Evolutionary conservation across 2,888 invertebrate species (phyloP), one percentile per base, ranked within the genome.

Genomic region (Ommatoiulus sabulosus): DNA sequence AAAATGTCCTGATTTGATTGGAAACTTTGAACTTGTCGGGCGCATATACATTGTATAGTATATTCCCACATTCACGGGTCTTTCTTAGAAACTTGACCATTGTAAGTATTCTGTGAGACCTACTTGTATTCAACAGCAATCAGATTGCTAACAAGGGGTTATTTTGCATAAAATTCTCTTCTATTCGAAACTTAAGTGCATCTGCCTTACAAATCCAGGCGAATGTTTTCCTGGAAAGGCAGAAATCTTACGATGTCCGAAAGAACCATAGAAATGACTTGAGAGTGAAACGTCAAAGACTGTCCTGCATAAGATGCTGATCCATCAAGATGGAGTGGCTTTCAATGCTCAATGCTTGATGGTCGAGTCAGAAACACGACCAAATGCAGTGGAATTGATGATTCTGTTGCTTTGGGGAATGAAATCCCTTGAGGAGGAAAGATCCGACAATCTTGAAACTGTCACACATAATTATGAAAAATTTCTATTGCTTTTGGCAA

Each of bases 361-460:
- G 72, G 72, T 24, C 24, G 17, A 7, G 6, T 6, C 20, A 24
- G 10, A 72, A 24, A 72, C 24, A 24, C 24, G 72, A 72, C 24
- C 72, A 72, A 72, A 72, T 72, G 20, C 72, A 72, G 72, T 72
- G 72, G 72, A 72, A 72, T 72, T 72, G 72, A 72, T 72, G 72
- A 72, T 72, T 72, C 72, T 72, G 72, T 24, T n/a, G 72, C 24
- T n/a, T 72, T 24, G 20, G 8, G 72, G 72, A 20, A 24, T 8
- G n/a, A 7, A 72, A 72, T 20, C 17, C 72, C 7, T 24, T 72
- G 3, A 7, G 24, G 20, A 6, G 4, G 24, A 72, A 72, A 72
- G 24, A 72, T 72, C 24, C 24, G 72, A n/a, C 72, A 7, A 72
- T 20, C 72, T 72, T 72, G 72, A 72, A 17, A 20, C 72, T 72